phyloP scores from a whole-genome alignment of 2,113 vertebrate genomes.

The Oostethus manadensis region DNA sequence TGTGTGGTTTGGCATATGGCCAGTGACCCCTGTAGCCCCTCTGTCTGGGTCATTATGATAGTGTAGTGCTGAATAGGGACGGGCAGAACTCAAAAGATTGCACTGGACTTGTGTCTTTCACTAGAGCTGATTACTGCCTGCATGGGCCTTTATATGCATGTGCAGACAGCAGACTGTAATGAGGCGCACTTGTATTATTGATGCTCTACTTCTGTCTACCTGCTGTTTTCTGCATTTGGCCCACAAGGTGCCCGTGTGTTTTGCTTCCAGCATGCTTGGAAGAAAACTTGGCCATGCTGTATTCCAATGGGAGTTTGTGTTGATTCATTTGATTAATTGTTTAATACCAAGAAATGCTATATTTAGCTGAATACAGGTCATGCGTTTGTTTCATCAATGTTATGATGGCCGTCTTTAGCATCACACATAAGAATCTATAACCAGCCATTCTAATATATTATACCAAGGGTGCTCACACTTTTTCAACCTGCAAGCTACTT shows the following conservation, averaged over 20 bases:
- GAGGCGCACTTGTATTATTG: slow-evolving; percentile 1
- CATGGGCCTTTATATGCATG: neutral
- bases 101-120: neutral
- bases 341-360: neutral
- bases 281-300: neutral
- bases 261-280: slow-evolving; percentile 5
- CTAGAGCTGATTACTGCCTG: neutral
- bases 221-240: neutral
- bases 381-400: no score
- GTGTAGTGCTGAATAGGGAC: neutral
- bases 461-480: no score
- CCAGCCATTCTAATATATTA: no score
- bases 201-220: neutral
- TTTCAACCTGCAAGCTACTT: no score
- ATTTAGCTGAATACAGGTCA: neutral
- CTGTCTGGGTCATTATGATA: slow-evolving; percentile 9
- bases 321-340: no score
- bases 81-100: neutral
- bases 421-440: no score
- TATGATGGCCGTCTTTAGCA: no score
- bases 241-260: neutral
- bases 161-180: slow-evolving; percentile 2
- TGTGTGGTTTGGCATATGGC: slow-evolving; percentile 5
- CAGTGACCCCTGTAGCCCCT: neutral
- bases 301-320: neutral